Evolutionary conservation across 1,140 invertebrate genomes (phyloP).

Genomic region (Potamilus streckersoni): DNA sequence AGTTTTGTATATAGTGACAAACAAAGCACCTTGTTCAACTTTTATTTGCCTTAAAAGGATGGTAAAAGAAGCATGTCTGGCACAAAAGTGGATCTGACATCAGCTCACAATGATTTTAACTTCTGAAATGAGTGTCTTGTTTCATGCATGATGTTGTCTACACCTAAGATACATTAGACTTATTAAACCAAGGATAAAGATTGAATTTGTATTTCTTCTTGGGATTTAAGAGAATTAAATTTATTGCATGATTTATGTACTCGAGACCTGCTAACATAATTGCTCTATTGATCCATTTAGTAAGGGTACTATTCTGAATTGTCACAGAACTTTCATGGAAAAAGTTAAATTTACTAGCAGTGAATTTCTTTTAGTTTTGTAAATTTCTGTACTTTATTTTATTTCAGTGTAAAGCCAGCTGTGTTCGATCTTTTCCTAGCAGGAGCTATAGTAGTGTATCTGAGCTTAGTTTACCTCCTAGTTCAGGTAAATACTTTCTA

Average conservation of each 20-base stretch:
- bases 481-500: conserved; percentile 74
- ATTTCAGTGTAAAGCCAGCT: conserved; percentile 91
- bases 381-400: conserved; percentile 44
- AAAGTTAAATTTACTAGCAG: background rate
- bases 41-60: too few species aligned
- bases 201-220: too few species aligned
- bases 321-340: background rate
- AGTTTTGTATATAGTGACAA: too few species aligned
- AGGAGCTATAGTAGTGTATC: conserved; percentile 84
- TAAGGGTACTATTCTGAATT: background rate
- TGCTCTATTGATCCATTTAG: background rate
- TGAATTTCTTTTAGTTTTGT: background rate
- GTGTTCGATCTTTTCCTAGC: conserved; percentile 97
- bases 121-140: too few species aligned
- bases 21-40: too few species aligned
- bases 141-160: too few species aligned
- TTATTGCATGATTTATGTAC: background rate
- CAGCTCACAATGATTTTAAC: too few species aligned
- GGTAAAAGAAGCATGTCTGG: too few species aligned
- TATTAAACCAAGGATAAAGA: too few species aligned
- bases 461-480: conserved; percentile 83
- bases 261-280: background rate
- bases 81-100: too few species aligned
- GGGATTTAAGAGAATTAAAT: background rate
- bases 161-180: too few species aligned